Base-by-base conservation (phyloP, 1,140 invertebrate species). In the Ceratitis capitata region DNA sequence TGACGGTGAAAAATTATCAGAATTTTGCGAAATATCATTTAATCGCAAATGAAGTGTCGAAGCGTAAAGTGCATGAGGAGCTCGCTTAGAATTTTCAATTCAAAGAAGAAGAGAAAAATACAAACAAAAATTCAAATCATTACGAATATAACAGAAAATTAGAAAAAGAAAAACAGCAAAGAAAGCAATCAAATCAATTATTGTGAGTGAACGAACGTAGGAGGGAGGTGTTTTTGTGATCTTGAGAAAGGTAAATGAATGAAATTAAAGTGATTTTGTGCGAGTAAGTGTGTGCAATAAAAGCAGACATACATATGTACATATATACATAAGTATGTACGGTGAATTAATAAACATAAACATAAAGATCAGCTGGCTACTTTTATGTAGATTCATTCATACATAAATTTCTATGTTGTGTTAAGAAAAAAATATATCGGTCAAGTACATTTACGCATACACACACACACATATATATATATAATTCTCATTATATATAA, bases 161-260 rank as follows among this genome's bases (percentile, higher is more conserved):
- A 23, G 39, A 19, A 74, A 7, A 19, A 78, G 42, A 45, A 45
- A 42, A 39, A 29, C 29, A 42, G 16, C 69, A 39, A 23, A 23
- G 19, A 78, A 78, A 78, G 42, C n/a, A 47, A 47, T 45, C 16
- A 47, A 78, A 5, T 23, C 6, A 45, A 45, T 78, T 45, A 14
- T 47, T 6, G 5, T 47, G 45, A 47, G 45, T 47, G 45, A 5
- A 64, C 12, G 32, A n/a, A n/a, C n/a, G n/a, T n/a, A n/a, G n/a
- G n/a, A n/a, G n/a, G n/a, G n/a, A n/a, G 5, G 19, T 56, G 51
- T 23, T 5, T n/a, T 5, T 56, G 51, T 53, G 16, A 23, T 23
- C 69, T 78, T 7, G n/a, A 7, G 32, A 78, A 78, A 45, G 69
- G 69, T 78, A 47, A 78, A 78, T 78, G 14, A 78, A 78, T 78